Evolutionary conservation across 2,113 vertebrate species (phyloP).

Genomic region (Eptesicus fuscus): DNA sequence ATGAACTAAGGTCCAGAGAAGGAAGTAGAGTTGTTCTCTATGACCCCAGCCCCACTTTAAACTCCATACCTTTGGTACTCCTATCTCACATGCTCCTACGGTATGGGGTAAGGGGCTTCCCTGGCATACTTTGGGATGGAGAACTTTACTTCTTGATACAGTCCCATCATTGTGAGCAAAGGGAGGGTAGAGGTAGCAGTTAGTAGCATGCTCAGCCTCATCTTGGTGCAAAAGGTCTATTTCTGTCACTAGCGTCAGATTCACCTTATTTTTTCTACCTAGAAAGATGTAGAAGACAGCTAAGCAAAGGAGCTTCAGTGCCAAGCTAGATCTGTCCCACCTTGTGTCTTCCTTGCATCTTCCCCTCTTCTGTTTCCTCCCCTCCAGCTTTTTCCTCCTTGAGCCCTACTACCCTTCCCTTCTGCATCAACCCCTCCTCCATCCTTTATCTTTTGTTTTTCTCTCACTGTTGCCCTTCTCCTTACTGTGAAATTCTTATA

Average conservation of each 20-base stretch:
- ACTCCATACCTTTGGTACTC: background rate
- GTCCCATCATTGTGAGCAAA: background rate
- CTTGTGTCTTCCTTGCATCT: background rate
- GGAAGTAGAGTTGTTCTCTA: background rate
- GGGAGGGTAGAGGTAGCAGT: background rate
- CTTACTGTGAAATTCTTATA: background rate
- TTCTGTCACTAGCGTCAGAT: constrained; percentile 26
- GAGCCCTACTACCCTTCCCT: background rate
- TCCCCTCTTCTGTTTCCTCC: background rate
- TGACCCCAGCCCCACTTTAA: background rate
- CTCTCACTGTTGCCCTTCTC: background rate
- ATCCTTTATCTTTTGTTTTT: background rate
- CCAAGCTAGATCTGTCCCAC: background rate
- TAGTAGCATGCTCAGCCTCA: background rate
- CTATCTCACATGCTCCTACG: background rate
- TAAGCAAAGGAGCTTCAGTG: background rate
- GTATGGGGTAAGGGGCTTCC: background rate
- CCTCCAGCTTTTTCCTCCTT: background rate
- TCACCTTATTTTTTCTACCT: constrained; percentile 46
- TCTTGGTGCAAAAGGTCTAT: background rate
- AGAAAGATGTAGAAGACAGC: constrained; percentile 10
- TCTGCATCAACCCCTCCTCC: background rate
- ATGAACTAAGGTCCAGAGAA: background rate
- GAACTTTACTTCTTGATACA: background rate
- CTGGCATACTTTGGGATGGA: background rate